Evolutionary conservation across 2,797 vertebrate genomes (phyloP).

Genomic region (Otolemur crassicaudatus): DNA sequence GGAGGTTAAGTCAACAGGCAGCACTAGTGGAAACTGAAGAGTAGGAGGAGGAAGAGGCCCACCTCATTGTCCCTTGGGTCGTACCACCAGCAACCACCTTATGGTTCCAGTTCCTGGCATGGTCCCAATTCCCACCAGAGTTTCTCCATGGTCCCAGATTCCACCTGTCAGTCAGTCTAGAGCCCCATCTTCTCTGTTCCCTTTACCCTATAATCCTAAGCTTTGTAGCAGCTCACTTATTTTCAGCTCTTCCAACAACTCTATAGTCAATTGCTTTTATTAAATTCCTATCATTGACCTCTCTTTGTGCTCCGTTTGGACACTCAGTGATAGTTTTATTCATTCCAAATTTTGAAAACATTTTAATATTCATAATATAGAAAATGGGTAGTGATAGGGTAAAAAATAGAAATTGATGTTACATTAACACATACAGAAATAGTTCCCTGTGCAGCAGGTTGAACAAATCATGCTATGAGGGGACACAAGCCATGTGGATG

Average conservation of each 20-base stretch:
- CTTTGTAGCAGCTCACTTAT: neutral
- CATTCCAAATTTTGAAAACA: neutral
- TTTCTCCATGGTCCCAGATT: neutral
- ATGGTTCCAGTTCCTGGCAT: neutral
- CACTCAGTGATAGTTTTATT: neutral
- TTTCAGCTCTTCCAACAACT: neutral
- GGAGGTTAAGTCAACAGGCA: neutral
- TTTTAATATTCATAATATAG: neutral
- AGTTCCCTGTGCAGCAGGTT: neutral
- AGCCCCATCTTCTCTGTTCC: neutral
- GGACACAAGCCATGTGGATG: neutral
- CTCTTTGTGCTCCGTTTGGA: neutral
- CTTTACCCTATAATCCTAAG: neutral
- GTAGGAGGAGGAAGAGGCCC: fast-evolving
- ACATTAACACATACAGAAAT: neutral
- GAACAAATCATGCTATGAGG: neutral
- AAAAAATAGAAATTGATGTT: neutral
- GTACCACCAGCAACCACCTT: neutral
- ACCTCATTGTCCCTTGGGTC: neutral
- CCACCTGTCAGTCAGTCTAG: neutral
- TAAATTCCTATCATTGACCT: neutral
- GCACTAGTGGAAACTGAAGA: neutral
- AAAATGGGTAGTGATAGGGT: neutral
- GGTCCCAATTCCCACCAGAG: neutral
- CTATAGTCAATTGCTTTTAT: neutral